These are phyloP conservation scores for Lapara coniferarum DNA, from an alignment of 2,888 invertebrate genomes.

Conservation along the genomic window DNA sequence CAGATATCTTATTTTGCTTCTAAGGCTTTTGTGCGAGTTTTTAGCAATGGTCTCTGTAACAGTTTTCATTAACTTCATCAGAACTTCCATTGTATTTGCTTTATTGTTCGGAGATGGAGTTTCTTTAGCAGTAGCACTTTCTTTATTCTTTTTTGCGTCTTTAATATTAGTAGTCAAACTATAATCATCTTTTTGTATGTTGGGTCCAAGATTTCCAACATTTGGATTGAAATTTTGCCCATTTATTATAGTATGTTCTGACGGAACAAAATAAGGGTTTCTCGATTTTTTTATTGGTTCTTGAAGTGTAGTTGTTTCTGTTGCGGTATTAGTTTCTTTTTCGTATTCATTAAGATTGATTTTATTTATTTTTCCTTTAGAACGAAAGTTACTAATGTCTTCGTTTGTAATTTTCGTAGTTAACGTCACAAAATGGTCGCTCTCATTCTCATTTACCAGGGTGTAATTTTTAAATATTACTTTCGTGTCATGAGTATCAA, in stretches of 20 bases:
- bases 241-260: constrained; percentile 15
- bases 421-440: not conserved
- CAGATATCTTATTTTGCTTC: constrained; percentile 84
- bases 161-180: not conserved
- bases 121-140: constrained; percentile 24
- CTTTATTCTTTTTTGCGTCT: constrained; percentile 26
- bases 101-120: constrained; percentile 38
- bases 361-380: constrained; percentile 1
- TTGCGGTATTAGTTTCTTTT: not conserved
- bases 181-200: not conserved
- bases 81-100: constrained; percentile 54
- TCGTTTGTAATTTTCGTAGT: not conserved
- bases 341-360: not conserved
- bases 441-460: not conserved
- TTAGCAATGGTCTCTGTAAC: constrained; percentile 70
- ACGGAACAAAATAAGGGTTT: constrained; percentile 24
- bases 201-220: not conserved
- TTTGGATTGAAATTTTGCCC: not conserved
- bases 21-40: constrained; percentile 68
- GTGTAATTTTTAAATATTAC: not conserved
- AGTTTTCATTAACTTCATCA: constrained; percentile 64
- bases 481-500: constrained; percentile 9
- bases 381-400: not conserved
- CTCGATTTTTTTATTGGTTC: constrained; percentile 12
- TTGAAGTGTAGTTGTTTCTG: constrained; percentile 9